phyloP scores from a whole-genome alignment of 2,113 vertebrate genomes.

The Cnemophilus loriae region DNA sequence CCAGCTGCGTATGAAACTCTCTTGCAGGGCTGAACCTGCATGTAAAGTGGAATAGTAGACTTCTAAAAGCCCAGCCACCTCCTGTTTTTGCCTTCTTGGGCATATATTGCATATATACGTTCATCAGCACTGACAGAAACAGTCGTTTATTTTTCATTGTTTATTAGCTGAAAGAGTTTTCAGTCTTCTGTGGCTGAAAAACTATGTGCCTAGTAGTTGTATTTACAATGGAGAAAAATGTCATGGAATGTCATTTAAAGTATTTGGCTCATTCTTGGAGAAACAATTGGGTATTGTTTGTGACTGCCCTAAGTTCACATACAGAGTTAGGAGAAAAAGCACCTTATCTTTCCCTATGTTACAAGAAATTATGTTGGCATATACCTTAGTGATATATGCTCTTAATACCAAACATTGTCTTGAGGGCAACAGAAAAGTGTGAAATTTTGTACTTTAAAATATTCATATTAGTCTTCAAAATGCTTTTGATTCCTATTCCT shows the following conservation, averaged over 20 bases:
- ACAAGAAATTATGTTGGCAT: not conserved
- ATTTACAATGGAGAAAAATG: not conserved
- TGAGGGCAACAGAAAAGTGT: not conserved
- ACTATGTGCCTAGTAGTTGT: not conserved
- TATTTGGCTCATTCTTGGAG: not conserved
- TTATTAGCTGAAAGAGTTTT: not conserved
- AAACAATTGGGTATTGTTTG: not conserved
- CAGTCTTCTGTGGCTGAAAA: not conserved
- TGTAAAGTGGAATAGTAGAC: not conserved
- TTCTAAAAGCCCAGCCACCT: not conserved
- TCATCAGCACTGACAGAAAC: not conserved
- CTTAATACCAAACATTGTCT: not conserved
- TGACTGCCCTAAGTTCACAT: not conserved
- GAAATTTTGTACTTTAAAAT: constrained; percentile 25
- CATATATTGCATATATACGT: not conserved
- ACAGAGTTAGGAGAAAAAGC: not conserved
- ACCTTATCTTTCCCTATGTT: not conserved
- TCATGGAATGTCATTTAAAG: not conserved
- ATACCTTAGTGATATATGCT: not conserved
- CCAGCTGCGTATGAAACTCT: not conserved
- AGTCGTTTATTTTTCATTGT: not conserved
- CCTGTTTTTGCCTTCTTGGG: not conserved
- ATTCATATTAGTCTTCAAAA: constrained; percentile 46
- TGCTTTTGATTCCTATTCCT: constrained; percentile 38
- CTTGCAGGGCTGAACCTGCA: not conserved